Evolutionary conservation across 1,140 invertebrate genomes (phyloP), one percentile per base, ranked within the genome.

Genomic region (Scaptomyza hsui): DNA sequence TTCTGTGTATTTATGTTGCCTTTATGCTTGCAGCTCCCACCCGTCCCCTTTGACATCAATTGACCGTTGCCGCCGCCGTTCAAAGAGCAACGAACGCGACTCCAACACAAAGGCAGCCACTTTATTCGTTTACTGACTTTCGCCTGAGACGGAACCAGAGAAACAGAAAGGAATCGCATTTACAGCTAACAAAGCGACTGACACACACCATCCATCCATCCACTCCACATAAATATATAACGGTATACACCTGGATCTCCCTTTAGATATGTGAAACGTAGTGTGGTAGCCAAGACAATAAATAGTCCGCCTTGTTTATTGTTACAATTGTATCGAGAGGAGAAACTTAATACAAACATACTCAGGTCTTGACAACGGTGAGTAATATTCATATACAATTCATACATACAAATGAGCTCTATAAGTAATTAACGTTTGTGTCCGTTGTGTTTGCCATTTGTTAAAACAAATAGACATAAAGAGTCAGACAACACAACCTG

Each of bases 1-100:
- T 52, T 56, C 35, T 59, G n/a, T 42, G 37, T 60, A 69, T 47
- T 65, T 44, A 76, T 76, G 72, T 64, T 76, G 67, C 56, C 59
- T 79, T 67, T 83, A 73, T 83, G 81, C 57, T 86, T 86, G 63
- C 81, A 83, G 81, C 39, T 62, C 71, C 59, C 57, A 41, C 29
- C 32, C 12, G 32, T 12, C 26, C 51, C 42, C 15, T 7, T 55
- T 65, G 24, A 63, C 32, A 69, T 56, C 60, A 48, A 81, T 53
- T 81, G 73, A 73, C 72, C 26, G 26, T 29, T 29, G 26, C 26
- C 76, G 69, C 45, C 75, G 75, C 51, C 70, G 70, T 64, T 62
- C 51, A 73, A 51, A 82, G 78, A 74, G 63, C 78, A 82, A 82
- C 78, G 78, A 45, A 37, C 78, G 78, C 63, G 59, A 39, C 56